Evolutionary conservation across 2,797 vertebrate genomes (phyloP).

Genomic region (Malurus leucopterus): DNA sequence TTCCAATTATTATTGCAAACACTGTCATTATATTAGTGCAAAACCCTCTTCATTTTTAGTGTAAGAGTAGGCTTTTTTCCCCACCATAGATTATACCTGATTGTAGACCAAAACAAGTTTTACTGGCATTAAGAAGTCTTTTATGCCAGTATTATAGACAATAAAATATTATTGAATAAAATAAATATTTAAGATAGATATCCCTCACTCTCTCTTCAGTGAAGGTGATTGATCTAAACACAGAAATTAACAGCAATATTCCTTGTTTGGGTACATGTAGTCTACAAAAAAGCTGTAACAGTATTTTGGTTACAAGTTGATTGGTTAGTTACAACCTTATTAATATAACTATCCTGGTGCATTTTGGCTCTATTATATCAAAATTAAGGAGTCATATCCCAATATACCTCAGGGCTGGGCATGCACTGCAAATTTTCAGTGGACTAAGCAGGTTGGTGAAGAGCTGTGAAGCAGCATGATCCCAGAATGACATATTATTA

Average conservation of each 20-base stretch:
- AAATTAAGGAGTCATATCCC: not conserved
- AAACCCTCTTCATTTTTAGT: not conserved
- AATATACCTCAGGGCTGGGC: not conserved
- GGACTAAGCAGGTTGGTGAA: not conserved
- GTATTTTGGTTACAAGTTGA: not conserved
- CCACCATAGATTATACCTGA: not conserved
- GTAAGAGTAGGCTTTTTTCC: rapidly evolving
- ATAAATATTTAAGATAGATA: not conserved
- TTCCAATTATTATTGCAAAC: not conserved
- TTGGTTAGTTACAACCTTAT: not conserved
- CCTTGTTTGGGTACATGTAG: not conserved
- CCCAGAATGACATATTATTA: not conserved
- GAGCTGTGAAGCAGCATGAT: not conserved
- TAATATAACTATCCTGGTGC: not conserved
- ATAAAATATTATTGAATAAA: not conserved
- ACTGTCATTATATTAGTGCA: not conserved
- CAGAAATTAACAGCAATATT: not conserved
- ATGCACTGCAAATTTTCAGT: not conserved
- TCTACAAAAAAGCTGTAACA: not conserved
- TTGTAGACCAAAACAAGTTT: not conserved
- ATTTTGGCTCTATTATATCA: not conserved
- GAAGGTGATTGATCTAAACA: not conserved
- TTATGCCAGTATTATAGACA: not conserved
- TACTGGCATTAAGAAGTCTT: not conserved
- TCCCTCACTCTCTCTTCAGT: not conserved